Evolutionary conservation across 2,113 vertebrate species (phyloP).

Genomic region (Caracal caracal): DNA sequence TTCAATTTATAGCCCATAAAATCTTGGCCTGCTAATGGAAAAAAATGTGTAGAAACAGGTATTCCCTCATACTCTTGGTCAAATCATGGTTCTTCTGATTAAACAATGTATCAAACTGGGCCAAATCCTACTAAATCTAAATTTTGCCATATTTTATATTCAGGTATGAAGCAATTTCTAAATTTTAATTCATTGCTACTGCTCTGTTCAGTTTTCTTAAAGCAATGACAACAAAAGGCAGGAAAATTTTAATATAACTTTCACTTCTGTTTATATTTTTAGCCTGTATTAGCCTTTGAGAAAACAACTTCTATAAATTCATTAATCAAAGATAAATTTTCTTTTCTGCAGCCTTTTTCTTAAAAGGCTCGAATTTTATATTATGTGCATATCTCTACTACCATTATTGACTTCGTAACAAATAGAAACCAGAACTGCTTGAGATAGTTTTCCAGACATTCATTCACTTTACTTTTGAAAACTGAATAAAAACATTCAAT

Average conservation of each 20-base stretch:
- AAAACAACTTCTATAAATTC: not conserved
- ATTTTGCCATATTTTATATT: not conserved
- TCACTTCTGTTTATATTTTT: not conserved
- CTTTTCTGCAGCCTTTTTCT: not conserved
- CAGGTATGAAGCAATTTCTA: not conserved
- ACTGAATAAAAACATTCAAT: not conserved
- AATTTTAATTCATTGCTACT: not conserved
- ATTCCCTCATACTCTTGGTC: not conserved
- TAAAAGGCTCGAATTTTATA: not conserved
- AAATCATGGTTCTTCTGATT: constrained; percentile 3
- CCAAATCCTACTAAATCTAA: constrained; percentile 11
- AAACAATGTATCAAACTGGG: not conserved
- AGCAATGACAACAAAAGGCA: not conserved
- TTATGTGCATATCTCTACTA: not conserved
- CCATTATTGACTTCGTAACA: not conserved
- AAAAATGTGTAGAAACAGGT: not conserved
- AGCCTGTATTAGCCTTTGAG: not conserved
- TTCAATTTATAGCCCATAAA: not conserved
- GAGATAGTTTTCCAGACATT: not conserved
- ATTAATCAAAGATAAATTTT: not conserved
- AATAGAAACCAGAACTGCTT: not conserved
- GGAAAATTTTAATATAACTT: not conserved
- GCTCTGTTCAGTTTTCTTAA: not conserved
- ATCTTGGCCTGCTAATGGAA: not conserved
- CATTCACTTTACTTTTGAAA: not conserved